These are phyloP conservation scores for Amphipoea lucens DNA, from an alignment of 2,888 invertebrate genomes.

Conservation along the genomic window DNA sequence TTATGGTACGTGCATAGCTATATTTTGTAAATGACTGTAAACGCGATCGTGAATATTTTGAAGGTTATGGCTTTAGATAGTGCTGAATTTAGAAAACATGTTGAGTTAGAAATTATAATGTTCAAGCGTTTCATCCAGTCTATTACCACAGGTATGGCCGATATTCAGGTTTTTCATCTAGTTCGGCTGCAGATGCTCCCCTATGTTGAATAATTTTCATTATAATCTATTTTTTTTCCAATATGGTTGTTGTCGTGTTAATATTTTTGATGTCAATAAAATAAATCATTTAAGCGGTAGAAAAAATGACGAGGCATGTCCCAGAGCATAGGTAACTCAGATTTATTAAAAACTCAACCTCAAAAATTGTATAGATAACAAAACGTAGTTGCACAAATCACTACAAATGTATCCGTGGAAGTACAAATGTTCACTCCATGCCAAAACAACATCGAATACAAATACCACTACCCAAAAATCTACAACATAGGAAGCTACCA, in stretches of 20 bases:
- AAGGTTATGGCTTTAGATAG: conserved; percentile 10
- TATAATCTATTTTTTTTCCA: no score
- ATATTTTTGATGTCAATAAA: no score
- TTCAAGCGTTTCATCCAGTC: background rate
- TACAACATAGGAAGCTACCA: conserved; percentile 4
- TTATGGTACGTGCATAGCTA: conserved; percentile 38
- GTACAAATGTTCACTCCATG: background rate
- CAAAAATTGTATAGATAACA: background rate
- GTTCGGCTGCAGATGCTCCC: no score
- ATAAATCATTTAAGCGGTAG: no score
- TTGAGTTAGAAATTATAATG: background rate
- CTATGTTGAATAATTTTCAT: no score
- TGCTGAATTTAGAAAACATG: background rate
- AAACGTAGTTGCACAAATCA: background rate
- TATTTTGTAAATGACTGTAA: conserved; percentile 30
- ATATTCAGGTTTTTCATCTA: no score
- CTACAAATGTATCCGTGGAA: background rate
- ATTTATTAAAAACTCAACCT: background rate
- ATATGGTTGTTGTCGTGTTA: no score
- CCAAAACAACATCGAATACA: background rate
- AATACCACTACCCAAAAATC: background rate
- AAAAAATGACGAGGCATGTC: background rate
- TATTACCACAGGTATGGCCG: no score
- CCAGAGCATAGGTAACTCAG: background rate
- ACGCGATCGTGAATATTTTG: conserved; percentile 23